Percentiles rank a stretch among this genome's conserved stretches.
Evolutionary conservation across 2,113 vertebrate species (phyloP).

Genomic region (Siniperca knerii): DNA sequence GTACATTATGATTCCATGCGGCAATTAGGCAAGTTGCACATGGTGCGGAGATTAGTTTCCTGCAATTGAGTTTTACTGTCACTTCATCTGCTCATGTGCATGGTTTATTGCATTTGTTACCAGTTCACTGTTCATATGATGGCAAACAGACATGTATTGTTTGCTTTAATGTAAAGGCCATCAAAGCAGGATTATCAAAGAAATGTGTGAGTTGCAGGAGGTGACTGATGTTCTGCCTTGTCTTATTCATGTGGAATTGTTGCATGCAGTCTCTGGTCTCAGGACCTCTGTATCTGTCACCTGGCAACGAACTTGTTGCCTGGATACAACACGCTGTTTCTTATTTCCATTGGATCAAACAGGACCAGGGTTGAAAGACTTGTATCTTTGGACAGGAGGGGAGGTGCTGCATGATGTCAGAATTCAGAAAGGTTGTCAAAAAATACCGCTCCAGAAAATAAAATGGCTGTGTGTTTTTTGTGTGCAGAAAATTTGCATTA

Average conservation of each 20-base stretch:
- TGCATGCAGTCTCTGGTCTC: slow-evolving; percentile 67
- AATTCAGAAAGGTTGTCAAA: slow-evolving; percentile 36
- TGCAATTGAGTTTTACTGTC: slow-evolving; percentile 21
- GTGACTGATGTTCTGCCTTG: slow-evolving; percentile 58
- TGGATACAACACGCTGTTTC: slow-evolving; percentile 81
- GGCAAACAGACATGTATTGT: neutral
- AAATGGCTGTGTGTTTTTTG: neutral
- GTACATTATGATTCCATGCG: slow-evolving; percentile 17
- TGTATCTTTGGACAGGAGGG: slow-evolving; percentile 36
- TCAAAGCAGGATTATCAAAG: slow-evolving; percentile 53
- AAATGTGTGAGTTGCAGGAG: slow-evolving; percentile 40
- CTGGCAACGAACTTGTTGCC: slow-evolving; percentile 86
- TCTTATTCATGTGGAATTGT: slow-evolving; percentile 67
- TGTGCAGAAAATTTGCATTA: neutral
- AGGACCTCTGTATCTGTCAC: slow-evolving; percentile 82
- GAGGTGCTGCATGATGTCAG: slow-evolving; percentile 52
- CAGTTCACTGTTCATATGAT: neutral
- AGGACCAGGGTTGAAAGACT: slow-evolving; percentile 57
- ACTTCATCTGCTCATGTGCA: neutral
- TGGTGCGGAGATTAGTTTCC: slow-evolving; percentile 11
- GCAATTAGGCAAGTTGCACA: slow-evolving; percentile 44
- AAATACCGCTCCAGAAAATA: neutral
- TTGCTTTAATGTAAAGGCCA: slow-evolving; percentile 19
- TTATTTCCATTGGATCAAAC: slow-evolving; percentile 73
- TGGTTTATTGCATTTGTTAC: slow-evolving; percentile 1